These are phyloP conservation scores for Fregetta grallaria DNA, from an alignment of 2,113 vertebrate genomes.

Conservation along the genomic window DNA sequence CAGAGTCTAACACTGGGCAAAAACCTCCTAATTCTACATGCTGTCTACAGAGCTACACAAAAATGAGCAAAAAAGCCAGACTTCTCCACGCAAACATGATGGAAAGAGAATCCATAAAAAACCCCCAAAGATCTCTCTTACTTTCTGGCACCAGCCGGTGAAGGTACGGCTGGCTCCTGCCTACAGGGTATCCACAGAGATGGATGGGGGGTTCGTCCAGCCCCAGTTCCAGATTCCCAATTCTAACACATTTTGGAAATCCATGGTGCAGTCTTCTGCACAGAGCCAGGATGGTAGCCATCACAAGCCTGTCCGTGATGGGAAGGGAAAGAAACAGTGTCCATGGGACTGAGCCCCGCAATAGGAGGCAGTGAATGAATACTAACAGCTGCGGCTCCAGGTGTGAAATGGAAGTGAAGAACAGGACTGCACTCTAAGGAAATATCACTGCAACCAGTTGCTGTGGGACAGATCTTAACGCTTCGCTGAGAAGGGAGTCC, in stretches of 20 bases:
- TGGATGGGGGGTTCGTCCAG: not conserved
- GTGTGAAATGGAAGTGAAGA: not conserved
- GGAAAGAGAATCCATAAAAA: not conserved
- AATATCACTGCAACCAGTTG: not conserved
- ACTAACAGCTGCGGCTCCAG: not conserved
- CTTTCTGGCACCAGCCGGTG: not conserved
- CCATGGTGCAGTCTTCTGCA: too few species aligned
- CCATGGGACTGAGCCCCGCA: not conserved
- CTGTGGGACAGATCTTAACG: not conserved
- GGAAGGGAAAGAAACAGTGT: not conserved
- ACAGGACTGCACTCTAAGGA: not conserved
- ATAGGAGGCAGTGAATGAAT: rapidly evolving
- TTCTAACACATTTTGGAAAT: not conserved
- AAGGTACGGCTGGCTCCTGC: not conserved
- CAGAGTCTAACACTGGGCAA: not conserved
- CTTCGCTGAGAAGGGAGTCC: not conserved
- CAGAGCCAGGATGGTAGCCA: rapidly evolving
- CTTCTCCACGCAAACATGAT: rapidly evolving
- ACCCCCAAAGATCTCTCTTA: rapidly evolving
- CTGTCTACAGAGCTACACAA: not conserved
- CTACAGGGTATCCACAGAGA: not conserved
- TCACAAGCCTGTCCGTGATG: not conserved
- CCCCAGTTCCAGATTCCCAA: not conserved
- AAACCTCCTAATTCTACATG: not conserved
- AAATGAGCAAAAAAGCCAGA: not conserved